These are phyloP conservation scores for Eubasilissa regina DNA, from an alignment of 1,140 invertebrate species.

Conservation along the genomic window DNA sequence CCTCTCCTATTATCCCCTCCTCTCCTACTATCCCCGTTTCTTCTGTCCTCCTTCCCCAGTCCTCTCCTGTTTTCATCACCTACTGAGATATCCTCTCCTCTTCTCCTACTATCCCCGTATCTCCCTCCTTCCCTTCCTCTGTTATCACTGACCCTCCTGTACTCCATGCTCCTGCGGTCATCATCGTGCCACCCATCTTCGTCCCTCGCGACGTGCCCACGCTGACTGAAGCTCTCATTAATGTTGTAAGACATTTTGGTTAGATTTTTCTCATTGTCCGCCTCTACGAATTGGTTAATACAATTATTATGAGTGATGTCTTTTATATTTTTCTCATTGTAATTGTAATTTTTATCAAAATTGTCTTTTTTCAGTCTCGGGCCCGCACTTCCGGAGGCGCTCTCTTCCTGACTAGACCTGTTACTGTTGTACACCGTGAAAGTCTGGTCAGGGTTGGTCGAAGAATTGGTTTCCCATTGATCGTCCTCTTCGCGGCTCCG, in stretches of 20 bases:
- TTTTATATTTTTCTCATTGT: slow-evolving; percentile 7
- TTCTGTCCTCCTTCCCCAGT: neutral
- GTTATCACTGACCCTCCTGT: neutral
- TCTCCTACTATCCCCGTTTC: neutral
- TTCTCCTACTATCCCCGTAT: slow-evolving; percentile 6
- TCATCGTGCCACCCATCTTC: neutral
- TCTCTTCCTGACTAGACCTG: neutral
- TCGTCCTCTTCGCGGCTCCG: slow-evolving; percentile 43
- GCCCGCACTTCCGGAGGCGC: neutral
- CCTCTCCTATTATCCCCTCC: slow-evolving; percentile 49
- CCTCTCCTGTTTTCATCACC: too few relatives aligned
- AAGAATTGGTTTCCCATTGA: neutral
- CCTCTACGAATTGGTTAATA: slow-evolving; percentile 1
- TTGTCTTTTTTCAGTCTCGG: slow-evolving; percentile 18
- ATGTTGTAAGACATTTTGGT: slow-evolving; percentile 1
- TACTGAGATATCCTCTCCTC: neutral
- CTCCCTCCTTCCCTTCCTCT: neutral
- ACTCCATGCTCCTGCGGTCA: neutral
- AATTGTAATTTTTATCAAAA: slow-evolving; percentile 12
- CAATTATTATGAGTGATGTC: neutral
- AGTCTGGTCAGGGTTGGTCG: neutral
- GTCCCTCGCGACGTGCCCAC: neutral
- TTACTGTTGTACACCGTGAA: slow-evolving; percentile 47
- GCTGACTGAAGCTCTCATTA: slow-evolving; percentile 4
- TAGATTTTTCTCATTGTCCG: neutral